Percentiles rank a stretch among this genome's conserved stretches.
Evolutionary conservation across 2,888 invertebrate species (phyloP).

Genomic region (Yponomeuta sedellus): DNA sequence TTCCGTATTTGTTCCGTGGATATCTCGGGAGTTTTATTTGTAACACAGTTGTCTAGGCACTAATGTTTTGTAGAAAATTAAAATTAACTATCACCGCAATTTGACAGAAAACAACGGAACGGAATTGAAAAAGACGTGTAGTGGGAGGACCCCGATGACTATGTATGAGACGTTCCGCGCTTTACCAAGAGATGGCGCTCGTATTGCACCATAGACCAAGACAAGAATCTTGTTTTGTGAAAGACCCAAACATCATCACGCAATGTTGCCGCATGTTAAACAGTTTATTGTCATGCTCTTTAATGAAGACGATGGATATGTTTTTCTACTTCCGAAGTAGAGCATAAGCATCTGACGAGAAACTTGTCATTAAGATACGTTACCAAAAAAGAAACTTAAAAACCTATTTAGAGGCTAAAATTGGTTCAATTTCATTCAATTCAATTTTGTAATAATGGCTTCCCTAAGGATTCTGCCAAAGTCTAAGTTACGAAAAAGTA

Average conservation of each 20-base stretch:
- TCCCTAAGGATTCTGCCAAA: too few species aligned
- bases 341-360: too few species aligned
- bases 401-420: too few species aligned
- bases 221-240: constrained; percentile 16
- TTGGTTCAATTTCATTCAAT: too few species aligned
- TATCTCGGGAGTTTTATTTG: constrained; percentile 25
- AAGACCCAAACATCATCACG: not conserved
- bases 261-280: not conserved
- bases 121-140: constrained; percentile 62
- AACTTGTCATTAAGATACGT: too few species aligned
- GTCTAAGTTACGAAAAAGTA: too few species aligned
- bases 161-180: constrained; percentile 24
- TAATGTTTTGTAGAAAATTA: constrained; percentile 39
- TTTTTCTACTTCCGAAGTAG: too few species aligned
- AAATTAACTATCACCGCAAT: constrained; percentile 47
- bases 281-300: not conserved
- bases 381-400: too few species aligned
- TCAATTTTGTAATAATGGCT: too few species aligned
- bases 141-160: constrained; percentile 27
- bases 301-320: too few species aligned
- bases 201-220: constrained; percentile 42
- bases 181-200: constrained; percentile 53
- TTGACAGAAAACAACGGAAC: constrained; percentile 66
- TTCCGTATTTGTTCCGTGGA: constrained; percentile 30
- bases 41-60: constrained; percentile 43